Conservation (phyloP, 2,888 invertebrate species). For the Rambutsinella grinnellia region DNA sequence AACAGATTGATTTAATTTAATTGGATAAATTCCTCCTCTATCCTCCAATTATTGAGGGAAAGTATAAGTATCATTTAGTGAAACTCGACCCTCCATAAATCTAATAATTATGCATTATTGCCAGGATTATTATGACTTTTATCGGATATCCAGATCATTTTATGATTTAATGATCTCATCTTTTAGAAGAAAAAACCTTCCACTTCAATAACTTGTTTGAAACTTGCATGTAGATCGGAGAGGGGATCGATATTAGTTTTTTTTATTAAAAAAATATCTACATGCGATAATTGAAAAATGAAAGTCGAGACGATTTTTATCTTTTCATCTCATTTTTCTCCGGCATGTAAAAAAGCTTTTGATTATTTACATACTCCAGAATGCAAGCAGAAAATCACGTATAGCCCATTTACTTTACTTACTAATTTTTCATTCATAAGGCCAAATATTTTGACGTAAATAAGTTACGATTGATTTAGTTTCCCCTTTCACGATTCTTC, state of each 20-base stretch:
- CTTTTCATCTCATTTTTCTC: background rate
- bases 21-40: background rate
- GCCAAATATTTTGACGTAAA: background rate
- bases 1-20: background rate
- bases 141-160: background rate
- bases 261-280: too few species aligned
- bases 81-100: background rate
- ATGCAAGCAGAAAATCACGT: too few species aligned
- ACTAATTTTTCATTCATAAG: background rate
- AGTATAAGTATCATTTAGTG: background rate
- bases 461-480: slow-evolving; percentile 42
- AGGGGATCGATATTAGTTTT: too few species aligned
- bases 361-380: background rate
- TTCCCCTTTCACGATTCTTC: slow-evolving; percentile 19
- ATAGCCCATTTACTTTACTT: background rate
- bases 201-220: background rate
- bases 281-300: slow-evolving; percentile 25
- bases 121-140: background rate
- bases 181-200: too few species aligned
- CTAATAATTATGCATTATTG: background rate
- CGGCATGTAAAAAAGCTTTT: background rate
- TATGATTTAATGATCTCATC: background rate
- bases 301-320: background rate
- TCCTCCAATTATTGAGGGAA: background rate
- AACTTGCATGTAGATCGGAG: too few species aligned